phyloP scores from a whole-genome alignment of 2,888 invertebrate species.

The Argyresthia albistria region DNA sequence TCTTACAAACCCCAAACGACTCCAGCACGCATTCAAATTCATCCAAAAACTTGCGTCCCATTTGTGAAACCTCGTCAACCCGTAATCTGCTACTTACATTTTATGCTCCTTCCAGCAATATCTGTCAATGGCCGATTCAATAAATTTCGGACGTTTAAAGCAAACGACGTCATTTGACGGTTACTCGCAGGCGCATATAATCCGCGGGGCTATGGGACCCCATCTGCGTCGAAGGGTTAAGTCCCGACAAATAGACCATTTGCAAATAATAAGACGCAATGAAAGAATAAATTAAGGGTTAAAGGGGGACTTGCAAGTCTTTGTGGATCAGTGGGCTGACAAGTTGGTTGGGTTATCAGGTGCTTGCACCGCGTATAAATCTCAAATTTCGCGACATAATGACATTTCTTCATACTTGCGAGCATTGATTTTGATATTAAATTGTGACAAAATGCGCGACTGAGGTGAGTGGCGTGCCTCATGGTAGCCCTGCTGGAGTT shows the following conservation, averaged over 20 bases:
- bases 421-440: too few relatives aligned
- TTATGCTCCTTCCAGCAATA: slow-evolving; percentile 64
- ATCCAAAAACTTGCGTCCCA: slow-evolving; percentile 42
- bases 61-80: slow-evolving; percentile 60
- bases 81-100: slow-evolving; percentile 65
- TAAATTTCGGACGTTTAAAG: slow-evolving; percentile 64
- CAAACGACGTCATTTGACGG: slow-evolving; percentile 66
- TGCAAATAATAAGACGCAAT: slow-evolving; percentile 72
- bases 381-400: too few relatives aligned
- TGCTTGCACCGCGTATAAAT: too few relatives aligned
- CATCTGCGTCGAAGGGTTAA: slow-evolving; percentile 66
- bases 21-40: slow-evolving; percentile 11
- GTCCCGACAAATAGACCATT: slow-evolving; percentile 71
- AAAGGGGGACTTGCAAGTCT: not conserved
- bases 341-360: not conserved
- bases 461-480: too few relatives aligned
- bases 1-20: slow-evolving; percentile 12
- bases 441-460: too few relatives aligned
- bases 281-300: slow-evolving; percentile 68
- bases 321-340: not conserved
- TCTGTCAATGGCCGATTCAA: slow-evolving; percentile 71
- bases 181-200: slow-evolving; percentile 53
- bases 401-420: too few relatives aligned
- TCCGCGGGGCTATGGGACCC: slow-evolving; percentile 32
- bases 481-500: too few relatives aligned